A percentile compares a stretch with the other conserved stretches of the same genome.
These are phyloP conservation scores for Caenorhabditis elegans DNA, from an alignment of 1,140 invertebrate species.

Conservation along the genomic window DNA sequence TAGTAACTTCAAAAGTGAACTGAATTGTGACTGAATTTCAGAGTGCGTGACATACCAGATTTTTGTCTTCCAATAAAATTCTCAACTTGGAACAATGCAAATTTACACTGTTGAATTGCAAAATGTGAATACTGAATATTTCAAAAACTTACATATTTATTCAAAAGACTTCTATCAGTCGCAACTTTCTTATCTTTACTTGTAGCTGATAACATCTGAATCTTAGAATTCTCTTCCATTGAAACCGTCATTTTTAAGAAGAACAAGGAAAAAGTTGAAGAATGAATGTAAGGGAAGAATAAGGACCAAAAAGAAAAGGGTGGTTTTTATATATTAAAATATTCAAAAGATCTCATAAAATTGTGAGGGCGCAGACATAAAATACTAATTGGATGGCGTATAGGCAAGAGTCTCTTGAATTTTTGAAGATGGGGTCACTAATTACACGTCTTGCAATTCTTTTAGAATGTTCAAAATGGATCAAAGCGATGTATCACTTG, in stretches of 20 bases:
- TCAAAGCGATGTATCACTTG: no score
- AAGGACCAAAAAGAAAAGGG: background rate
- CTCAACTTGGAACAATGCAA: no score
- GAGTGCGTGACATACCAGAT: no score
- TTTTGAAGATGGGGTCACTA: background rate
- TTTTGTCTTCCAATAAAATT: no score
- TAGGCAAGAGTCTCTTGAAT: background rate
- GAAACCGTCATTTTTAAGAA: slow-evolving; percentile 9
- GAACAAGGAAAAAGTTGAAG: background rate
- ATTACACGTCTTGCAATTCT: background rate
- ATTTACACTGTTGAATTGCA: no score
- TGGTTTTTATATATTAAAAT: slow-evolving; percentile 16
- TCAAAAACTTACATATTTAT: slow-evolving; percentile 15
- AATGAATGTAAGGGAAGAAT: background rate
- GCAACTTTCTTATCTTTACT: slow-evolving; percentile 7
- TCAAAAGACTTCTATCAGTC: background rate
- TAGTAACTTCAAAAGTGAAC: no score
- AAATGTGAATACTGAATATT: no score
- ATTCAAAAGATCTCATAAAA: slow-evolving; percentile 25
- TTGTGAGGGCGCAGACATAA: background rate
- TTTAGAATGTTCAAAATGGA: no score
- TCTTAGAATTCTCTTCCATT: background rate
- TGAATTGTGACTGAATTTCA: no score
- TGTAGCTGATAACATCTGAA: slow-evolving; percentile 4
- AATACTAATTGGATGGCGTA: slow-evolving; percentile 23